Base-by-base conservation (phyloP, 2,113 vertebrate species). In the Pheucticus melanocephalus region DNA sequence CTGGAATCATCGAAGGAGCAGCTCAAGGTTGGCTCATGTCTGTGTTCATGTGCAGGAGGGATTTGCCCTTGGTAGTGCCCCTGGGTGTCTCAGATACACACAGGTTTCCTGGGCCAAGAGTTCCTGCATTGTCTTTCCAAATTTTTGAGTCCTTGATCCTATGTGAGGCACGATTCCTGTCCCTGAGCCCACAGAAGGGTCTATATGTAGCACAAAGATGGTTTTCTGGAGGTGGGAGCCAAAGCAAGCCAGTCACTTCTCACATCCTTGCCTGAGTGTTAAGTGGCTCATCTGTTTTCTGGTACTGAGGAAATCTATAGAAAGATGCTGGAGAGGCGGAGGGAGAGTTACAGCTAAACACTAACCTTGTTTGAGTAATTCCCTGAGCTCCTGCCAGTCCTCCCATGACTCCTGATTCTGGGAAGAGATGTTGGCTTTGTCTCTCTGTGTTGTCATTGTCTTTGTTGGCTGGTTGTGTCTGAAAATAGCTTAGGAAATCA, bases 1-100 rank as follows among this genome's bases (percentile, higher is more conserved):
- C 99, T 40, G 99, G 99, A 93, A 99, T 99, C 97, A 99, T 99
- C 13, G 99, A 99, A 98, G 99, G 99, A 71, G 99, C 99, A 47
- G 98, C 99, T 22, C 99, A 99, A 98, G 99, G 99, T 99, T 70
- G 80, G 97, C 51, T 69, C 37, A 75, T 59, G 44, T 68, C 61
- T 51, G 5, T 47, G 54, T 66, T 88, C 17, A 0, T 88, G 68
- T 66, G 2, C 22, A 63, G 35, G 17, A 50, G 50, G 84, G 57
- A 21, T 45, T 60, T 93, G 68, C 82, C 53, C 82, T 75, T 72
- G 6, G 1, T 16, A 18, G 40, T 2, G 5, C 23, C 15, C 50
- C 35, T 35, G 56, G 25, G 21, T 22, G n/a, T 40, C 65, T 84
- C 86, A 51, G 21, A 45, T 5, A 1, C 28, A 53, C 22, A 30